Conservation (phyloP, 2,113 vertebrate genomes). For the Platanista minor region DNA sequence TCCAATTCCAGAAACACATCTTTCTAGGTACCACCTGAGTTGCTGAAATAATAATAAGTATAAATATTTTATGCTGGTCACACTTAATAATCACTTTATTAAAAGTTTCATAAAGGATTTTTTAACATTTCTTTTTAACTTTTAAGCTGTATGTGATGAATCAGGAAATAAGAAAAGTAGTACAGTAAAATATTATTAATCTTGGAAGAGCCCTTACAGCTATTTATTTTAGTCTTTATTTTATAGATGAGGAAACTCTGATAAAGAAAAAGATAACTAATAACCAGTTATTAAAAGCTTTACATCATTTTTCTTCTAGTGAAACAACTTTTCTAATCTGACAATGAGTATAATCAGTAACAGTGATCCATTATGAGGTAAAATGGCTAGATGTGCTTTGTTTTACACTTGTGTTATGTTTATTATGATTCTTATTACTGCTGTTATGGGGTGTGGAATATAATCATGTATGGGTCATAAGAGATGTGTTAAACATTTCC, state of each 20-base stretch:
- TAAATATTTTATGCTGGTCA: background rate
- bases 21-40: background rate
- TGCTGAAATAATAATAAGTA: background rate
- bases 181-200: background rate
- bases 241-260: background rate
- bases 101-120: background rate
- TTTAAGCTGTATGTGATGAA: background rate
- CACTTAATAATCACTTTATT: background rate
- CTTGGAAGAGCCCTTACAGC: background rate
- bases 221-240: background rate
- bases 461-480: background rate
- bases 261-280: background rate
- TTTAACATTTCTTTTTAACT: background rate
- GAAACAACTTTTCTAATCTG: background rate
- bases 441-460: fast-evolving
- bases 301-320: background rate
- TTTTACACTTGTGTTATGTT: background rate
- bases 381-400: background rate
- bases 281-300: background rate
- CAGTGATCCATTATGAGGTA: background rate
- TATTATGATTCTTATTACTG: background rate
- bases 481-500: background rate
- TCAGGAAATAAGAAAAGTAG: background rate
- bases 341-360: background rate
- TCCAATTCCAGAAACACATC: background rate